Percentiles rank a stretch among this genome's conserved stretches.
These are phyloP conservation scores for Heteromormyrus szaboi DNA, from an alignment of 2,797 vertebrate species.

Conservation along the genomic window DNA sequence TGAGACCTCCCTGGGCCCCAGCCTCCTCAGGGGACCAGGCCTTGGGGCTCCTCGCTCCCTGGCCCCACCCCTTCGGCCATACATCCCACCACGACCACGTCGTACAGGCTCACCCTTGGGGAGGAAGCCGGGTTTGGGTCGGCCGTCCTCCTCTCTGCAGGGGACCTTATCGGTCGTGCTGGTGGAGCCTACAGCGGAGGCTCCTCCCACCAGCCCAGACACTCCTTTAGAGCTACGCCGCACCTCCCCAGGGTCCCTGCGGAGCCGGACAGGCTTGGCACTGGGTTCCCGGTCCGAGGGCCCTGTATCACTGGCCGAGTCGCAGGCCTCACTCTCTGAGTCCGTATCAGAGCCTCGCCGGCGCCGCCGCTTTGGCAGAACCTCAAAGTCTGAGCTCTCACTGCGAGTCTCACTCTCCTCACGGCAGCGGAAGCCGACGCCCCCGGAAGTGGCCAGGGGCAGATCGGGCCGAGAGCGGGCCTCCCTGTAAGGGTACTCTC, in stretches of 20 bases:
- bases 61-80: constrained; percentile 72
- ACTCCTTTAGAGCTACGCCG: constrained; percentile 37
- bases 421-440: constrained; percentile 72
- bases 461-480: constrained; percentile 75
- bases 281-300: constrained; percentile 87
- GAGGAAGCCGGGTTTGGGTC: constrained; percentile 88
- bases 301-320: constrained; percentile 89
- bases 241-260: constrained; percentile 56
- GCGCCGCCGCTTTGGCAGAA: constrained; percentile 85
- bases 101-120: constrained; percentile 93
- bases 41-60: constrained; percentile 80
- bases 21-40: constrained; percentile 72
- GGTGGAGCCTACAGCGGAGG: constrained; percentile 44
- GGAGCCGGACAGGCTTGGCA: constrained; percentile 59
- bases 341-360: constrained; percentile 92
- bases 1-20: constrained; percentile 68
- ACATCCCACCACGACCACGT: constrained; percentile 84
- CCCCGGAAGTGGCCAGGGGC: constrained; percentile 53
- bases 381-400: constrained; percentile 95
- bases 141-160: constrained; percentile 69
- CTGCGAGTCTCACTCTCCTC: constrained; percentile 98
- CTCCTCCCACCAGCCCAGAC: constrained; percentile 29
- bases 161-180: constrained; percentile 52
- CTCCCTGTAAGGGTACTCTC: constrained; percentile 87
- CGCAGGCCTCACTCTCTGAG: constrained; percentile 90